Evolutionary conservation across 2,888 invertebrate genomes (phyloP), one percentile per base, ranked within the genome.

Genomic region (Beris morrisii): DNA sequence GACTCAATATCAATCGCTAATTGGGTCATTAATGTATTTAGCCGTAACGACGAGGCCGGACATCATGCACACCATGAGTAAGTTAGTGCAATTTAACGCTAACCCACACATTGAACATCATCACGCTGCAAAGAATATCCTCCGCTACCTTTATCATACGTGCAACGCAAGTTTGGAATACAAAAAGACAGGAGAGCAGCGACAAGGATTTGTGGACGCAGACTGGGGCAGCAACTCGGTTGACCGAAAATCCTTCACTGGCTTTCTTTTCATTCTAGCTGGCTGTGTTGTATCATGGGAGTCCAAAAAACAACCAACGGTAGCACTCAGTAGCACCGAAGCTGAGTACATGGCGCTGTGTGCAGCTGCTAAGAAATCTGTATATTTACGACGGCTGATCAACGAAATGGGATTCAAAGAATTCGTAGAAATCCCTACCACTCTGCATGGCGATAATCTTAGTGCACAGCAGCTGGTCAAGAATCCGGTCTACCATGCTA

Each of bases 241-340:
- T 4, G 68, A 71, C 32, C 45, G 70, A 15, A 73, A 70, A 15
- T 71, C 73, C 5, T 71, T 69, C 48, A 67, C 67, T 5, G 69
- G 66, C 4, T 69, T 48, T n/a, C 56, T 50, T 4, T 70, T 70
- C 28, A 45, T 66, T 22, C 15, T 69, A 3, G 58, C 57, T 4
- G 67, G 70, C 22, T 50, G 38, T 12, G 68, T 69, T 12, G 38
- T 68, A 13, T 56, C 57, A 4, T 71, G 66, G 68, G 66, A 65
- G 43, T 66, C 69, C 4, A 65, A 30, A 28, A 71, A 69, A 50
- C 71, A 71, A 38, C 12, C 15, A 28, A 59, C 70, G 5, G 66
- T 69, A 0, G 69, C 69, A 4, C 13, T 70, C 9, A 70, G 69
- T 56, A 70, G 69, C 43, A 70, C 67, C 12, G 70, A 71, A 31